Base-by-base conservation (phyloP, 1,140 invertebrate genomes). In the Ericerus pela region DNA sequence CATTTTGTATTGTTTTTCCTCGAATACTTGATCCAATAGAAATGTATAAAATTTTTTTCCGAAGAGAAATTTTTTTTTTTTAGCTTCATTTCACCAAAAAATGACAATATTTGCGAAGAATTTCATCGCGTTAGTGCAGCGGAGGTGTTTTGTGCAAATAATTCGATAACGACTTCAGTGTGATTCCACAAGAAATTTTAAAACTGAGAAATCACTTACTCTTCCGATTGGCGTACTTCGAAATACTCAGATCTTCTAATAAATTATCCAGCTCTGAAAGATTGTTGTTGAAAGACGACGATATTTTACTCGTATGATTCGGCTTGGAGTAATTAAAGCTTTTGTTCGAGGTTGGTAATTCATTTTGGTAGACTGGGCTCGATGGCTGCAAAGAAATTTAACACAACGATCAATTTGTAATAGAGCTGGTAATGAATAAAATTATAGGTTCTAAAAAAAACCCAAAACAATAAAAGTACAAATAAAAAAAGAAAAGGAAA, bases 211-310 rank as follows among this genome's bases (percentile, higher is more conserved):
- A n/a, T n/a, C n/a, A 53, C 53, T 55, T 55, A 59, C 58, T 51
- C 53, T 53, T 59, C 53, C 52, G 55, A 36, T 55, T 55, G 1
- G 73, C 78, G 65, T 88, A 89, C 54, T 82, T 78, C 0, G 85
- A 84, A 63, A 85, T 84, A 72, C 90, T 94, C 59, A 96, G 73
- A 70, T 95, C 91, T 66, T 94, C 82, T 54, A 96, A 74, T 43
- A 96, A 74, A 24, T 82, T 88, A 69, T 96, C 91, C 63, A 96
- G 68, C 72, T 96, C 91, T 0, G 87, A 89, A 22, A 94, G 74
- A 70, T 93, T 93, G 37, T 81, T 84, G 63, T 80, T 82, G 24
- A 82, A 73, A 1, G 74, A 73, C 1, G 72, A 68, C 24, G 75
- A 74, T 65, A 73, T 70, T 62, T 72, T 74, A n/a, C n/a, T n/a